These are phyloP conservation scores for Pungitius pungitius DNA, from an alignment of 2,113 vertebrate species.

Conservation along the genomic window DNA sequence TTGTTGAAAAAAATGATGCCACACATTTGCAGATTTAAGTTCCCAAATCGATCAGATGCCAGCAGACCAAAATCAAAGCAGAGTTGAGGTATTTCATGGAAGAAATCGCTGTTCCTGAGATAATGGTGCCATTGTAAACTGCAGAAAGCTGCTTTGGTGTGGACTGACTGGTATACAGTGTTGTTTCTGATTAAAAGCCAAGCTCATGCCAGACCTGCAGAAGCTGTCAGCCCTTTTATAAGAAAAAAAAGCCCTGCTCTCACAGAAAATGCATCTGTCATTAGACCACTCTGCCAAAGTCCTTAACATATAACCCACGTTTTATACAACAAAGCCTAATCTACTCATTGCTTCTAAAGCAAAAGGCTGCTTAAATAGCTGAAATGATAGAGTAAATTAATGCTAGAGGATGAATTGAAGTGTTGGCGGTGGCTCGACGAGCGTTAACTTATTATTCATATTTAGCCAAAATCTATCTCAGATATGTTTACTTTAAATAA, in stretches of 20 bases:
- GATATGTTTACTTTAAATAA: too few species aligned
- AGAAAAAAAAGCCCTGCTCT: slow-evolving; percentile 18
- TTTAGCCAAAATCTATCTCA: slow-evolving; percentile 6
- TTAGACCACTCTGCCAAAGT: slow-evolving; percentile 58
- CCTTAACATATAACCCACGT: slow-evolving; percentile 62
- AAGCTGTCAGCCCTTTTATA: slow-evolving; percentile 40
- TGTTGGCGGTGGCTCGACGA: neutral
- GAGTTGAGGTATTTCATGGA: neutral
- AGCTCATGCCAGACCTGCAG: slow-evolving; percentile 42
- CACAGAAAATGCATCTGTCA: slow-evolving; percentile 56
- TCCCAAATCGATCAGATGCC: neutral
- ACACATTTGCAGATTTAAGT: neutral
- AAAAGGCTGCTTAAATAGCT: slow-evolving; percentile 46
- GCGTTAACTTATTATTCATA: slow-evolving; percentile 3
- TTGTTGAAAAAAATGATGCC: neutral
- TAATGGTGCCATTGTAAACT: slow-evolving; percentile 50
- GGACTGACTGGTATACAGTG: slow-evolving; percentile 22
- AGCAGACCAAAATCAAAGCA: too few species aligned
- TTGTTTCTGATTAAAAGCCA: slow-evolving; percentile 68
- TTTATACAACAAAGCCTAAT: slow-evolving; percentile 60
- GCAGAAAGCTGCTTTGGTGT: slow-evolving; percentile 5
- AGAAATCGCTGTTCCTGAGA: slow-evolving; percentile 9
- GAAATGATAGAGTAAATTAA: slow-evolving; percentile 41
- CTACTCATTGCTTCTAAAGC: slow-evolving; percentile 35
- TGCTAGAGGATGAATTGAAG: slow-evolving; percentile 21